Conservation (phyloP, 2,888 invertebrate species). For the Ophion ellenae region DNA sequence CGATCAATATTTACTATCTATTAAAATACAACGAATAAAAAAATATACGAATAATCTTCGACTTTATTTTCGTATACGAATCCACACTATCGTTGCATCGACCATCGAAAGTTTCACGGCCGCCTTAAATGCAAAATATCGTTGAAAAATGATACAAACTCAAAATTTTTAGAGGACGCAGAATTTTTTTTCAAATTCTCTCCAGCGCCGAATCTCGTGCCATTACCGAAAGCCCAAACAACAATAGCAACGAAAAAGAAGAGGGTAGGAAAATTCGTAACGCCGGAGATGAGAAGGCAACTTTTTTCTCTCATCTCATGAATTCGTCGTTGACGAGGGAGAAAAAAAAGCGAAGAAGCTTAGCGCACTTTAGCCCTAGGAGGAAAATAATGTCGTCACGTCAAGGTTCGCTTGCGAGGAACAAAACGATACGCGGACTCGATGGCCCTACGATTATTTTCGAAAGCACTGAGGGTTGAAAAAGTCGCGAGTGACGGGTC, state of each 20-base stretch:
- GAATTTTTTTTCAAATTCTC: not conserved
- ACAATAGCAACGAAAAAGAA: not conserved
- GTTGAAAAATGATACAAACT: not conserved
- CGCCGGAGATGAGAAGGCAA: conserved; percentile 6
- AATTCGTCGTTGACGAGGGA: conserved; percentile 7
- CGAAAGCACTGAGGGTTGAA: conserved; percentile 45
- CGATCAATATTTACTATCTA: too few relatives aligned
- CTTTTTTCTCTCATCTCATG: conserved; percentile 14
- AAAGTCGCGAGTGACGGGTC: conserved; percentile 60
- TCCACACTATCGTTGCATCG: too few relatives aligned
- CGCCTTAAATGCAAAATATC: not conserved
- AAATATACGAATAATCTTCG: too few relatives aligned
- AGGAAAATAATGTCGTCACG: conserved; percentile 61
- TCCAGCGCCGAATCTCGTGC: not conserved
- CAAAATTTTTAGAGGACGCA: not conserved
- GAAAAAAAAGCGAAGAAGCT: conserved; percentile 24
- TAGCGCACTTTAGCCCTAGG: not conserved
- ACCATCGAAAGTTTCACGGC: not conserved
- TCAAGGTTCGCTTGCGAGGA: conserved; percentile 62
- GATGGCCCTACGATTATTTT: conserved; percentile 48
- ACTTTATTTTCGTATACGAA: too few relatives aligned
- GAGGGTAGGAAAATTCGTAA: conserved; percentile 28
- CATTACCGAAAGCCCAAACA: not conserved
- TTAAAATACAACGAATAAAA: too few relatives aligned
- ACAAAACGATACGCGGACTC: conserved; percentile 42